Base-by-base conservation (phyloP, 2,888 invertebrate genomes). In the Operophtera brumata region DNA sequence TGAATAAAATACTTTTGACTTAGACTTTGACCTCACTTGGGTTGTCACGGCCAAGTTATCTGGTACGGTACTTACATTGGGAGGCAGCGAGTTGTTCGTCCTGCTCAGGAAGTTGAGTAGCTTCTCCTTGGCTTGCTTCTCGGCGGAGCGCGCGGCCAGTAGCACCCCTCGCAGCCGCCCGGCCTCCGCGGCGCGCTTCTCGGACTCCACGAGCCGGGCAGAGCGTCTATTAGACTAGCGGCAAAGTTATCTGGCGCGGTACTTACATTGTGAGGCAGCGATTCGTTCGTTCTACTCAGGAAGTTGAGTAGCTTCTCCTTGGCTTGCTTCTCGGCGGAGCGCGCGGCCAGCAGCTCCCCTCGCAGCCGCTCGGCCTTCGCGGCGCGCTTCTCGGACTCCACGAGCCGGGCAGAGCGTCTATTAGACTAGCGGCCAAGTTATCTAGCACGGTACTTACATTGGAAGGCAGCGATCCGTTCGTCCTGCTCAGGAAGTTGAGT, bases 141-240 rank as follows among this genome's bases (percentile, higher is more conserved):
- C 98, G 0, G 97, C 96, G 37, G 96, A 92, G 57, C 96, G 92
- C 0, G 98, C 98, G 56, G 95, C 92, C 10, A 95, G 82, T 34
- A 99, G 86, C 77, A 98, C 98, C 49, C 96, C 91, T 73, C 96
- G 96, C 12, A 99, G 89, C 67, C 95, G 92, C 71, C 97, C 96
- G 0, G 98, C 96, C 83, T 99, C 98, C 0, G 95, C 95, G 0
- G 96, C 96, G 58, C 97, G 92, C 75, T 96, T 94, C 79, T 98
- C 98, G 0, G 97, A 97, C 79, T 99, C 98, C 69, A 97, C 96
- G 0, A 98, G 96, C 41, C n/a, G n/a, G n/a, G n/a, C n/a, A n/a
- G n/a, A n/a, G n/a, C n/a, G n/a, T n/a, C n/a, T n/a, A n/a, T n/a
- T n/a, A n/a, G n/a, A n/a, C n/a, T n/a, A n/a, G n/a, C n/a, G n/a